Evolutionary conservation across 2,888 invertebrate genomes (phyloP).

Genomic region (Thereva unica): DNA sequence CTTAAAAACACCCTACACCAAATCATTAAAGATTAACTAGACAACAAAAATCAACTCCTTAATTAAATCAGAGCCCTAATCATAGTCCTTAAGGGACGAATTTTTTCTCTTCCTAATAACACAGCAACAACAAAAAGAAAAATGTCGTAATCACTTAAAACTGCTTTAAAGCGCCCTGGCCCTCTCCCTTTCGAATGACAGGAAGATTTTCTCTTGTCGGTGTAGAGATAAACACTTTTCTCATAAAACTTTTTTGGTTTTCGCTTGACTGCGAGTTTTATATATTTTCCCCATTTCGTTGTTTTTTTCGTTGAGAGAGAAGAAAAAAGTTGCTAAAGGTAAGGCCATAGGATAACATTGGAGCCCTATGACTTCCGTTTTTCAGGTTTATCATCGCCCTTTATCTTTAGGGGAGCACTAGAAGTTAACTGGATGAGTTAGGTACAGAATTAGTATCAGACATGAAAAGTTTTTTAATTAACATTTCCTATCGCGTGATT

Average conservation of each 20-base stretch:
- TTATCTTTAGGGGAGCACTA: slow-evolving; percentile 11
- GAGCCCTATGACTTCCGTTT: slow-evolving; percentile 6
- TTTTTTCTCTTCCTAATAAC: too few species aligned
- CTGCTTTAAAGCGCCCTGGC: slow-evolving; percentile 1
- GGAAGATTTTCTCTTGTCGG: slow-evolving; percentile 11
- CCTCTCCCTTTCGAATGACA: slow-evolving; percentile 13
- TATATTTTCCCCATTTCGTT: too few species aligned
- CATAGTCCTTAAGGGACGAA: not conserved
- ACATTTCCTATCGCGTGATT: slow-evolving; percentile 17
- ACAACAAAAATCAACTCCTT: slow-evolving; percentile 15
- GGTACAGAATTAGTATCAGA: slow-evolving; percentile 17
- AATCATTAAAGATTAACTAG: not conserved
- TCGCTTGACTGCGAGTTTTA: slow-evolving; percentile 31
- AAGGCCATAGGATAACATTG: slow-evolving; percentile 9
- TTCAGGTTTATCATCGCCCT: not conserved
- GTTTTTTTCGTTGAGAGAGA: too few species aligned
- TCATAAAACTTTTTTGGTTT: slow-evolving; percentile 37
- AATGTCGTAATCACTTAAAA: slow-evolving; percentile 18
- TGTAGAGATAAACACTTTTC: slow-evolving; percentile 36
- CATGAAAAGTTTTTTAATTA: slow-evolving; percentile 23
- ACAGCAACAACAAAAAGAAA: not conserved
- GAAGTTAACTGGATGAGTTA: slow-evolving; percentile 8
- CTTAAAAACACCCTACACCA: too few species aligned
- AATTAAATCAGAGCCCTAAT: slow-evolving; percentile 15
- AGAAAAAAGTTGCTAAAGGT: not conserved